Percentiles rank a stretch among this genome's conserved stretches.
Evolutionary conservation across 2,797 vertebrate species (phyloP).

Genomic region (Acanthis flammea): DNA sequence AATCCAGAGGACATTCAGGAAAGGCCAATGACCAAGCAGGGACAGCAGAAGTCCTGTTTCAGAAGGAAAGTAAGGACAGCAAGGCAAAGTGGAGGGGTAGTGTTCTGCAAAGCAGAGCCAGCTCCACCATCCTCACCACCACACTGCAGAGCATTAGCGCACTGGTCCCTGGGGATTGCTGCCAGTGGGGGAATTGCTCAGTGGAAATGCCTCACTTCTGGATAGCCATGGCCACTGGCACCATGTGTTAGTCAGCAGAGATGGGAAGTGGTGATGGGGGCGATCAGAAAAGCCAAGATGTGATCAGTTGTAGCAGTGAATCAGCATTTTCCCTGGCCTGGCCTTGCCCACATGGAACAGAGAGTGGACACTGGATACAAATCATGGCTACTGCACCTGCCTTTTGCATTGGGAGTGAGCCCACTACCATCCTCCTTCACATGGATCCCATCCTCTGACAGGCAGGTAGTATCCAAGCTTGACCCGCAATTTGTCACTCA

Average conservation of each 20-base stretch:
- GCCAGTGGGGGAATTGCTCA: neutral
- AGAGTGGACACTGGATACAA: fast-evolving
- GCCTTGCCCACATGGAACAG: neutral
- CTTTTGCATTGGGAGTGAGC: neutral
- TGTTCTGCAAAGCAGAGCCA: neutral
- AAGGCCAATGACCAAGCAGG: neutral
- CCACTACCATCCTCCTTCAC: neutral
- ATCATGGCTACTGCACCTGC: neutral
- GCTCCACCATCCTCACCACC: neutral
- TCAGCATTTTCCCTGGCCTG: neutral
- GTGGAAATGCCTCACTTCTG: neutral
- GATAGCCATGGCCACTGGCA: neutral
- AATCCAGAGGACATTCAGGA: neutral
- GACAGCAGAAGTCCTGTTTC: neutral
- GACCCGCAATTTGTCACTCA: neutral
- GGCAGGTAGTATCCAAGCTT: neutral
- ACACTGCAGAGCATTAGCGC: fast-evolving
- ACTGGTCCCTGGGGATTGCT: neutral
- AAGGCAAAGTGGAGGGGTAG: neutral
- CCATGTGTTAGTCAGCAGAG: neutral
- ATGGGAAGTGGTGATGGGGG: neutral
- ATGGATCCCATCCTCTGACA: neutral
- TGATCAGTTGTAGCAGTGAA: neutral
- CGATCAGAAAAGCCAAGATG: neutral
- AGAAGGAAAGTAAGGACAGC: neutral